Evolutionary conservation across 2,888 invertebrate species (phyloP).

Genomic region (Ophion costatus): DNA sequence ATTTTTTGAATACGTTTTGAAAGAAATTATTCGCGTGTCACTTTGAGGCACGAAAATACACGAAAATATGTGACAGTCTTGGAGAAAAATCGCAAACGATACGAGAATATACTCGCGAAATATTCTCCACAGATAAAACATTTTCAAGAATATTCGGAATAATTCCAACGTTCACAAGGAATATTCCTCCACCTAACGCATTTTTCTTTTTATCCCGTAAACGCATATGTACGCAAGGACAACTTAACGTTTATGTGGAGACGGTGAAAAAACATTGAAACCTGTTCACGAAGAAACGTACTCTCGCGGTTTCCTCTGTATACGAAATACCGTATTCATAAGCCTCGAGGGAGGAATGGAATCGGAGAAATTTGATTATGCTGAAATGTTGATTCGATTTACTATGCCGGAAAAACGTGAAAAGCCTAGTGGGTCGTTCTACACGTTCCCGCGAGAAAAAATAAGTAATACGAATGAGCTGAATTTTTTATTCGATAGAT

Average conservation of each 20-base stretch:
- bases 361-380: constrained; percentile 61
- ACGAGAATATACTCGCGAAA: no score
- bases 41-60: no score
- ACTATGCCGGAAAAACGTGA: constrained; percentile 1
- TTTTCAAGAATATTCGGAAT: constrained; percentile 23
- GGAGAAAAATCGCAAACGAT: background rate
- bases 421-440: background rate
- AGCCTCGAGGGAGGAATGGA: background rate
- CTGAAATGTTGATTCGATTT: constrained; percentile 43
- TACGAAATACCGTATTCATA: background rate
- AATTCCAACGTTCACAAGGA: constrained; percentile 27
- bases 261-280: constrained; percentile 34
- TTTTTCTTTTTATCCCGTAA: background rate
- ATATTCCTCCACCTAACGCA: background rate
- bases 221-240: background rate
- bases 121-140: constrained; percentile 12
- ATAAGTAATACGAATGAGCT: background rate
- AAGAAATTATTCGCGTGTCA: background rate
- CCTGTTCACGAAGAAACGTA: constrained; percentile 9
- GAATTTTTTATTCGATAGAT: background rate
- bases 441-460: background rate
- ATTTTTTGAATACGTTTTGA: background rate
- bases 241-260: background rate
- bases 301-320: constrained; percentile 9
- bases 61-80: background rate